Conservation (phyloP, 1,140 invertebrate species). For the Popillia japonica region DNA sequence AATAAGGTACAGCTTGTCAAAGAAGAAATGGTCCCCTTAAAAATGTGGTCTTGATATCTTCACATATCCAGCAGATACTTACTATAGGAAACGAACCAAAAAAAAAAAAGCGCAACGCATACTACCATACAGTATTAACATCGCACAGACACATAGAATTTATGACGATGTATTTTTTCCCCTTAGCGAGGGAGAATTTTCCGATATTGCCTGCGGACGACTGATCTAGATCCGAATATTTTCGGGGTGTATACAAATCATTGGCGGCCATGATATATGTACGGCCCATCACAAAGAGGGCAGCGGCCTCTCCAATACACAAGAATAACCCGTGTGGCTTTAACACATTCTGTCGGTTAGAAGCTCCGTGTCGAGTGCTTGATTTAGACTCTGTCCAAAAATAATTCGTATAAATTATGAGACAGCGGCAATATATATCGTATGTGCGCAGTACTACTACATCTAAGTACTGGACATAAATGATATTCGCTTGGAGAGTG, state of each 20-base stretch:
- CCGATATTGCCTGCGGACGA: background rate
- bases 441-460: conserved; percentile 20
- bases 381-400: conserved; percentile 43
- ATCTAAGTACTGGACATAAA: conserved; percentile 26
- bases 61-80: no score
- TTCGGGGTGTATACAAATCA: conserved; percentile 46
- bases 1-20: no score
- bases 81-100: no score
- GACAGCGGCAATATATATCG: conserved; percentile 30
- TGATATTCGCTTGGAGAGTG: conserved; percentile 27
- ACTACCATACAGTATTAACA: background rate
- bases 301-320: conserved; percentile 53
- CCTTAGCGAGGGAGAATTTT: background rate
- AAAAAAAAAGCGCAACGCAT: background rate
- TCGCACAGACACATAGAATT: background rate
- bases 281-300: conserved; percentile 55
- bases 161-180: background rate
- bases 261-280: conserved; percentile 53
- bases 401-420: conserved; percentile 34
- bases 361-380: conserved; percentile 44
- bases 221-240: conserved; percentile 33
- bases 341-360: conserved; percentile 43
- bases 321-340: conserved; percentile 51
- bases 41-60: no score
- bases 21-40: no score